A percentile compares a stretch with the other conserved stretches of the same genome.
These are phyloP conservation scores for Entelurus aequoreus DNA, from an alignment of 2,113 vertebrate species.

Conservation along the genomic window DNA sequence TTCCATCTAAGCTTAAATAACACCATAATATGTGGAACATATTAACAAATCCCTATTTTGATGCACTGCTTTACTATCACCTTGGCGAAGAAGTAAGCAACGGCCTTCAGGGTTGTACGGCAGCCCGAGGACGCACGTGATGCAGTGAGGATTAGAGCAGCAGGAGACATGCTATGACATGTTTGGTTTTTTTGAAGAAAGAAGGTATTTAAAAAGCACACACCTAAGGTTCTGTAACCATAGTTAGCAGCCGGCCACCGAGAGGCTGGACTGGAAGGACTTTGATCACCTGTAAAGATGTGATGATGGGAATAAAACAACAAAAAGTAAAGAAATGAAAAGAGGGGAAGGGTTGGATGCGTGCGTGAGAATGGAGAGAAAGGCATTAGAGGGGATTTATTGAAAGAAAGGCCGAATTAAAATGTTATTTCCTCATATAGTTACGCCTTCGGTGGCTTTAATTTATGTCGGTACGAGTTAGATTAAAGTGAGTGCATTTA, in stretches of 20 bases:
- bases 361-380: slow-evolving; percentile 43
- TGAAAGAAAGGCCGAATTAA: slow-evolving; percentile 14
- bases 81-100: slow-evolving; percentile 29
- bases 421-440: slow-evolving; percentile 1
- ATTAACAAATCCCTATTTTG: background rate
- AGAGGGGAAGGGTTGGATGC: slow-evolving; percentile 33
- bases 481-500: no score
- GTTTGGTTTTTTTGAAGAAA: slow-evolving; percentile 2
- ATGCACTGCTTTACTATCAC: slow-evolving; percentile 5
- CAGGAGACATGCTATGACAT: slow-evolving; percentile 24
- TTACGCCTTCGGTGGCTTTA: background rate
- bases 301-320: slow-evolving; percentile 32
- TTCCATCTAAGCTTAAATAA: no score
- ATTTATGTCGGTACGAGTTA: no score
- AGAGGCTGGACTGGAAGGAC: slow-evolving; percentile 73
- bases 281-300: slow-evolving; percentile 75
- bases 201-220: slow-evolving; percentile 60
- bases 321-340: slow-evolving; percentile 16
- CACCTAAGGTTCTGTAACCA: slow-evolving; percentile 74
- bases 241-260: slow-evolving; percentile 76
- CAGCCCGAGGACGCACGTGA: slow-evolving; percentile 43
- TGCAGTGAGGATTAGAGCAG: slow-evolving; percentile 44
- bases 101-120: slow-evolving; percentile 37
- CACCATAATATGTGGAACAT: no score
- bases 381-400: slow-evolving; percentile 57